phyloP scores from a whole-genome alignment of 2,113 vertebrate species.

The Zosterops lateralis region DNA sequence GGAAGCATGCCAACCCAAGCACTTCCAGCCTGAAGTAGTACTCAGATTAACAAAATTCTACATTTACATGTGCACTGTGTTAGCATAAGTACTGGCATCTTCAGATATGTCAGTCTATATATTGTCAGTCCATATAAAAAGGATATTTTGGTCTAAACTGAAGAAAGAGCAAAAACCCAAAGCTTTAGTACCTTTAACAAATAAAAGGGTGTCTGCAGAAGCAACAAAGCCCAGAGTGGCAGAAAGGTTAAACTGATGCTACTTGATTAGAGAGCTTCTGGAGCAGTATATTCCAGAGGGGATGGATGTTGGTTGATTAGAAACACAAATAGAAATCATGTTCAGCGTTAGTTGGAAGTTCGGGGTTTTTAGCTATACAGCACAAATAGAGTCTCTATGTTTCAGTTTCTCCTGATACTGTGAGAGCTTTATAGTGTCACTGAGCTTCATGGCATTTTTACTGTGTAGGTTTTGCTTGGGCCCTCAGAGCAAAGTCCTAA shows the following conservation, averaged over 20 bases:
- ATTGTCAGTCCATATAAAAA: background rate
- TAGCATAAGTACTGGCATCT: background rate
- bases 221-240: background rate
- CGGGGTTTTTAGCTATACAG: rapidly evolving
- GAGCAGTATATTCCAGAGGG: background rate
- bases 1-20: background rate
- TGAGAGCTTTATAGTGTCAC: background rate
- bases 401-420: background rate
- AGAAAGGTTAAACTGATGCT: background rate
- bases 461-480: background rate
- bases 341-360: background rate
- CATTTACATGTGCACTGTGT: background rate
- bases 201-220: background rate
- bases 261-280: background rate
- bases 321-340: background rate
- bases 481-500: background rate
- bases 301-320: background rate
- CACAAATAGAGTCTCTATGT: background rate
- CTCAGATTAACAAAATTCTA: background rate
- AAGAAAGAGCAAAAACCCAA: background rate
- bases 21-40: background rate
- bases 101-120: background rate
- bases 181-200: background rate
- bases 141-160: background rate
- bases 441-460: background rate